Base-by-base conservation (phyloP, 2,888 invertebrate species). In the Molorchus minor region DNA sequence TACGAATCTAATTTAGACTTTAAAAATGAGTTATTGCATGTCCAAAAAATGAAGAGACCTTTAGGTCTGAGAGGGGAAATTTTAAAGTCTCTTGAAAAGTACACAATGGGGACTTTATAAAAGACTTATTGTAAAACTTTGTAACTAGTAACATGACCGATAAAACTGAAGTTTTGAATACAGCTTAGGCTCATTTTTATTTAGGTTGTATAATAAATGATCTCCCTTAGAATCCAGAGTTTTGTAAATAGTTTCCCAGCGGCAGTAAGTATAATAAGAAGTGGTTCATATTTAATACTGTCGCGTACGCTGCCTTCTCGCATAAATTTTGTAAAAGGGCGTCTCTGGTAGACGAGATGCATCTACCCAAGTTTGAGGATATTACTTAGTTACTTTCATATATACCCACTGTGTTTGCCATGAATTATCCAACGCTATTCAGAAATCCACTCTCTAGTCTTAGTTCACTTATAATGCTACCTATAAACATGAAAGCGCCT, bases 241-340 rank as follows among this genome's bases (percentile, higher is more conserved):
- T 57, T 43, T 47, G 56, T 56, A 56, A 56, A 43, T 49, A 56
- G 49, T 40, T 56, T 49, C 19, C 45, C n/a, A 16, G 25, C 36
- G 44, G 45, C 2, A 52, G 52, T n/a, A n/a, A n/a, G n/a, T 21
- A 52, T 58, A 52, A 58, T 58, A 52, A 52, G 38, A 38, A 30
- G 21, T 33, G 33, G 16, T 58, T 54, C 36, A 58, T 62, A 60
- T 62, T 65, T 62, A 65, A 62, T 58, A 61, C 43, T 53, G 62
- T 58, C 60, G 58, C 52, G 59, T 55, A 58, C 57, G 46, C 59
- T 59, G 53, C 44, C 43, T 56, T 54, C 62, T 43, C 44, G 33
- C 55, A 57, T 65, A 65, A 62, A 65, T 65, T 60, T 62, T 62
- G 57, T 35, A 65, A 47, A 46, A 29, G 35, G n/a, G 40, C 62